phyloP scores from a whole-genome alignment of 2,797 vertebrate genomes.

The Neosalanx taihuensis region DNA sequence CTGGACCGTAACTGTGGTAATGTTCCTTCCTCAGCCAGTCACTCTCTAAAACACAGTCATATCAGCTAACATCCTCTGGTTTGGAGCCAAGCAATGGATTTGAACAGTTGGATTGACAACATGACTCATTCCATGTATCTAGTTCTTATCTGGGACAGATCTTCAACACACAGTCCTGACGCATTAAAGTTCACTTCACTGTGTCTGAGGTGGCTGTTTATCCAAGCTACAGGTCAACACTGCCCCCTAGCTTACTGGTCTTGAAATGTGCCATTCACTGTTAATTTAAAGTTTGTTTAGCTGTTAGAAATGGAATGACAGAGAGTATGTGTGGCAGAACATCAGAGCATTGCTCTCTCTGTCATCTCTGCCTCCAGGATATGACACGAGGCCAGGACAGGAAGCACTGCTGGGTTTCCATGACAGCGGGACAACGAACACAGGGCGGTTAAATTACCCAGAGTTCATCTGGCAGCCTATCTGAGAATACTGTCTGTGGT shows the following conservation, averaged over 20 bases:
- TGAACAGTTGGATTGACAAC: no score
- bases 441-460: slow-evolving; percentile 61
- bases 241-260: background rate
- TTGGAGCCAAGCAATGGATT: no score
- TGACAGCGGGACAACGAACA: slow-evolving; percentile 62
- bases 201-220: no score
- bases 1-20: background rate
- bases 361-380: slow-evolving; percentile 54
- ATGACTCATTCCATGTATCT: background rate
- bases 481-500: slow-evolving; percentile 47
- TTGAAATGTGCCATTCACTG: background rate
- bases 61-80: no score
- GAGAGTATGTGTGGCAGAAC: slow-evolving; percentile 33
- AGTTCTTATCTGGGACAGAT: background rate
- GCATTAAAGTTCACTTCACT: background rate
- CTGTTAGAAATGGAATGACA: slow-evolving; percentile 29
- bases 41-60: no score
- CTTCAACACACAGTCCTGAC: background rate
- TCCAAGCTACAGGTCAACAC: background rate
- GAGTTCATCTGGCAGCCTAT: slow-evolving; percentile 66
- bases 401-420: slow-evolving; percentile 53
- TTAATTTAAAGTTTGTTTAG: background rate
- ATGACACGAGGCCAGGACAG: slow-evolving; percentile 55
- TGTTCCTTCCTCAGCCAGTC: no score
- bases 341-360: slow-evolving; percentile 1